A percentile compares a stretch with the other conserved stretches of the same genome.
phyloP scores from a whole-genome alignment of 2,113 vertebrate genomes.

The Percopsis transmontana region DNA sequence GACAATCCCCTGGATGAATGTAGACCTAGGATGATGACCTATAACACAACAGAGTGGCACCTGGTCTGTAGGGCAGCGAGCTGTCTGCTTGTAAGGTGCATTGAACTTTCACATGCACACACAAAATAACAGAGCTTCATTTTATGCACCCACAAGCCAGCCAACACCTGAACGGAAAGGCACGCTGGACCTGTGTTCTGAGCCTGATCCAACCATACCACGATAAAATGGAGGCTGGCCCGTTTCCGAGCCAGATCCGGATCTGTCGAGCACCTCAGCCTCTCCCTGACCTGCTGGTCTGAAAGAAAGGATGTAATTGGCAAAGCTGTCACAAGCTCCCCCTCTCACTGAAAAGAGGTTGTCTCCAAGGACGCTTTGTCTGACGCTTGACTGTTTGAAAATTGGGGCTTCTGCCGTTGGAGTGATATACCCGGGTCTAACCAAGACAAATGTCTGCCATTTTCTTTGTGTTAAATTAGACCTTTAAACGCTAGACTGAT shows the following conservation, averaged over 20 bases:
- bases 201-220: constrained; percentile 5
- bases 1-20: not conserved
- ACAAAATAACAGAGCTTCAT: not conserved
- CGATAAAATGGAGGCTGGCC: constrained; percentile 25
- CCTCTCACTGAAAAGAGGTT: constrained; percentile 28
- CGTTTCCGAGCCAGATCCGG: constrained; percentile 35
- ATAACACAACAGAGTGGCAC: not conserved
- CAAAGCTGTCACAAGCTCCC: constrained; percentile 29
- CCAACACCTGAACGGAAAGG: not conserved
- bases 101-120: not conserved
- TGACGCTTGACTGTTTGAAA: not conserved
- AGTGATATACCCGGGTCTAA: constrained; percentile 22
- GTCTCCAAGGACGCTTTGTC: constrained; percentile 3
- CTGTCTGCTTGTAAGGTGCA: not conserved
- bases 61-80: not conserved
- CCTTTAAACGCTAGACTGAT: constrained; percentile 11
- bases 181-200: not conserved
- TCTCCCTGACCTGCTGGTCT: constrained; percentile 12
- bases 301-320: constrained; percentile 34
- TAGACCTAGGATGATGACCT: not conserved
- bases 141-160: constrained; percentile 10
- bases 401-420: not conserved
- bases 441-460: constrained; percentile 5
- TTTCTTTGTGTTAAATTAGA: constrained; percentile 15
- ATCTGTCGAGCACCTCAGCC: constrained; percentile 27